These are phyloP conservation scores for Erebia ligea DNA, from an alignment of 2,888 invertebrate species.

Conservation along the genomic window DNA sequence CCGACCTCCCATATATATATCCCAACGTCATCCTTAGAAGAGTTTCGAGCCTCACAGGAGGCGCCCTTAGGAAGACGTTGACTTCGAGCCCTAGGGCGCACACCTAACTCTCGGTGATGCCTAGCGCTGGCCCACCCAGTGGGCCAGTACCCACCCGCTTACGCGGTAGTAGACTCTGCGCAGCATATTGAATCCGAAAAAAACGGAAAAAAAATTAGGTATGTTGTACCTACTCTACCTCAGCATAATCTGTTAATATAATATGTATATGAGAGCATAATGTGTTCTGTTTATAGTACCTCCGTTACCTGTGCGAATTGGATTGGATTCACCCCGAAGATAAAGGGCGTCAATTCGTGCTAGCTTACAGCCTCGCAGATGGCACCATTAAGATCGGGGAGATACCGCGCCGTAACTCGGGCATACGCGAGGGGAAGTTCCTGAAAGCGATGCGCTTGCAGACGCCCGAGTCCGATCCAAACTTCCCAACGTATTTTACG, in stretches of 20 bases:
- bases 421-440: too few species aligned
- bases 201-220: not conserved
- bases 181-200: too few species aligned
- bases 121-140: too few species aligned
- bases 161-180: too few species aligned
- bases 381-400: constrained; percentile 90
- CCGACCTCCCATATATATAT: too few species aligned
- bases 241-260: not conserved
- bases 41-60: too few species aligned
- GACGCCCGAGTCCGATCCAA: constrained; percentile 87
- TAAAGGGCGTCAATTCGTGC: constrained; percentile 87
- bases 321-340: constrained; percentile 92
- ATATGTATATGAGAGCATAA: too few species aligned
- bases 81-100: too few species aligned
- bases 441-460: constrained; percentile 85
- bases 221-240: not conserved
- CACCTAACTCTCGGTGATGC: too few species aligned
- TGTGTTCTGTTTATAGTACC: constrained; percentile 61
- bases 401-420: constrained; percentile 88
- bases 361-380: constrained; percentile 90
- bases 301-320: constrained; percentile 90
- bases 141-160: too few species aligned
- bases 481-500: constrained; percentile 89
- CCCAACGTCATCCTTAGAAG: too few species aligned
- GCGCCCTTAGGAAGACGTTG: too few species aligned